These are phyloP conservation scores for Notothenia coriiceps DNA, from an alignment of 2,113 vertebrate genomes.

Conservation along the genomic window DNA sequence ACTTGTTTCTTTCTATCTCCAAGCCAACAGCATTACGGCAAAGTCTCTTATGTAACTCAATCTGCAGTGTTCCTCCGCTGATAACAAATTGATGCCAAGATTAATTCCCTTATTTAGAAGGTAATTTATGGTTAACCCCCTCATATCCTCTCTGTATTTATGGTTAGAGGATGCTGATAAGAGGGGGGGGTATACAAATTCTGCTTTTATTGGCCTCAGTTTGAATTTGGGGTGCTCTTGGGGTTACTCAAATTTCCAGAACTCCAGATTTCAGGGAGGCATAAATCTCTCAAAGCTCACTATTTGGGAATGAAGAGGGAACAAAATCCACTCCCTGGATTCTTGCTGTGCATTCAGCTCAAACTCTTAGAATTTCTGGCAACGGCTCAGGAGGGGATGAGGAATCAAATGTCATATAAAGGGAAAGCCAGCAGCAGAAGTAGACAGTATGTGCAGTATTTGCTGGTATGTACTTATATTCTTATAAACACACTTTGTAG, in stretches of 20 bases:
- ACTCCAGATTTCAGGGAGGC: constrained; percentile 47
- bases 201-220: constrained; percentile 40
- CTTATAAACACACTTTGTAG: constrained; percentile 45
- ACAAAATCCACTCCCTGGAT: constrained; percentile 56
- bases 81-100: constrained; percentile 59
- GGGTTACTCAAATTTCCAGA: constrained; percentile 53
- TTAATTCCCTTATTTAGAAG: constrained; percentile 44
- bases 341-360: constrained; percentile 56
- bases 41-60: constrained; percentile 56
- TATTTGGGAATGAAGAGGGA: constrained; percentile 38
- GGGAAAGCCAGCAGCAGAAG: constrained; percentile 24
- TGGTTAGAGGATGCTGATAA: constrained; percentile 18
- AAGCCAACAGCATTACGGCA: constrained; percentile 50
- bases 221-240: constrained; percentile 19
- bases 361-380: constrained; percentile 56
- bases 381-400: constrained; percentile 22
- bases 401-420: constrained; percentile 38
- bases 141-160: constrained; percentile 8
- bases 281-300: constrained; percentile 61
- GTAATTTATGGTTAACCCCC: constrained; percentile 29
- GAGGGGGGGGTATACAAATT: background rate
- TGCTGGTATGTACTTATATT: constrained; percentile 1
- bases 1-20: constrained; percentile 59
- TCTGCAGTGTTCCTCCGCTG: constrained; percentile 33
- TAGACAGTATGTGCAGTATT: constrained; percentile 18